Conservation (phyloP, 23 tunicate genomes). For the Styela clava region DNA sequence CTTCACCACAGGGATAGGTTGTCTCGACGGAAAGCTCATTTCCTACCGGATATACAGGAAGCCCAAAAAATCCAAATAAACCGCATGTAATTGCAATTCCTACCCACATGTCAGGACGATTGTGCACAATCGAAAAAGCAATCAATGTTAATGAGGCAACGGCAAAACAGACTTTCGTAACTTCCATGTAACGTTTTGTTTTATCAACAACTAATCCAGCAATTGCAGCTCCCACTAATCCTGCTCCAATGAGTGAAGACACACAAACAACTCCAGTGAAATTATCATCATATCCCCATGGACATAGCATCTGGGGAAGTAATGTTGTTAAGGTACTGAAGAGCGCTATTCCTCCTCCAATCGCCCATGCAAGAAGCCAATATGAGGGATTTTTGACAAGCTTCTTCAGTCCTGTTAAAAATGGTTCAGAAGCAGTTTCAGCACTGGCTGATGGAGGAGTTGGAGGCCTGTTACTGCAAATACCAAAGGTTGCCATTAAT, state of each 20-base stretch:
- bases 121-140: slow-evolving; percentile 59
- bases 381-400: slow-evolving; percentile 35
- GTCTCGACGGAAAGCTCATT: slow-evolving; percentile 68
- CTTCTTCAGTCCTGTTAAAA: slow-evolving; percentile 38
- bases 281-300: slow-evolving; percentile 64
- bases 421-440: slow-evolving; percentile 29
- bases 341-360: slow-evolving; percentile 60
- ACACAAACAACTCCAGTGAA: slow-evolving; percentile 63
- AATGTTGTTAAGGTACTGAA: slow-evolving; percentile 53
- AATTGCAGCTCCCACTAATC: slow-evolving; percentile 49
- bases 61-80: slow-evolving; percentile 58
- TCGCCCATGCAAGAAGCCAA: slow-evolving; percentile 38
- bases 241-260: slow-evolving; percentile 38
- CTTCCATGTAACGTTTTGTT: slow-evolving; percentile 23
- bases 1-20: slow-evolving; percentile 54
- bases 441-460: slow-evolving; percentile 64
- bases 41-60: slow-evolving; percentile 61
- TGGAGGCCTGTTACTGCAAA: slow-evolving; percentile 35
- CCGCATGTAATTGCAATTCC: slow-evolving; percentile 32
- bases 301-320: slow-evolving; percentile 68
- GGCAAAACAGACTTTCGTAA: slow-evolving; percentile 20
- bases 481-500: slow-evolving; percentile 22
- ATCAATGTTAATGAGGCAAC: slow-evolving; percentile 56
- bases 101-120: slow-evolving; percentile 23
- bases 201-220: slow-evolving; percentile 40